A percentile compares a stretch with the other conserved stretches of the same genome.
Conservation (phyloP, 2,888 invertebrate species). For the Stegana nigrithorax region DNA sequence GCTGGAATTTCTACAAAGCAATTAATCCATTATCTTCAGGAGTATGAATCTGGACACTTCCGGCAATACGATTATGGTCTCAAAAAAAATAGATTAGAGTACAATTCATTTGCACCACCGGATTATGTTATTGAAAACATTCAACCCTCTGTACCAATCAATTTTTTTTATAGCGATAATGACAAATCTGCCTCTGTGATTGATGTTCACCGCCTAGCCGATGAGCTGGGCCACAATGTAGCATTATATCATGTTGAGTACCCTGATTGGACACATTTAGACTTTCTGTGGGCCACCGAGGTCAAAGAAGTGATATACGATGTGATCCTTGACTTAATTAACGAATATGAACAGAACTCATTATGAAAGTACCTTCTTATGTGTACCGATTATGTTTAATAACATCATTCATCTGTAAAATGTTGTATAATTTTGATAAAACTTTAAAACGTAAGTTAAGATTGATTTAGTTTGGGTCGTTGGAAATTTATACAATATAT, state of each 20-base stretch:
- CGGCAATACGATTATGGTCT: slow-evolving; percentile 37
- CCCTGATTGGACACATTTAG: slow-evolving; percentile 42
- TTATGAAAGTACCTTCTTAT: too few relatives aligned
- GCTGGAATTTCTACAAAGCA: slow-evolving; percentile 42
- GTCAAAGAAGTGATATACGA: slow-evolving; percentile 35
- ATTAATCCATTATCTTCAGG: slow-evolving; percentile 44
- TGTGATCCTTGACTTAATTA: not conserved
- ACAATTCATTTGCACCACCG: slow-evolving; percentile 30
- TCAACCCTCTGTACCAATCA: slow-evolving; percentile 20
- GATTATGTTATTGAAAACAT: slow-evolving; percentile 23
- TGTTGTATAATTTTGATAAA: too few relatives aligned
- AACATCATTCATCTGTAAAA: too few relatives aligned
- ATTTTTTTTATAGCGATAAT: slow-evolving; percentile 40
- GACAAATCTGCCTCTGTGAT: slow-evolving; percentile 29
- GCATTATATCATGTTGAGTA: slow-evolving; percentile 30
- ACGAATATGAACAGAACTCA: not conserved
- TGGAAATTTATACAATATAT: too few relatives aligned
- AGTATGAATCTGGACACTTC: slow-evolving; percentile 33
- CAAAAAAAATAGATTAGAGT: slow-evolving; percentile 27
- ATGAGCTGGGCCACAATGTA: slow-evolving; percentile 23
- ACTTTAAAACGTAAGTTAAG: too few relatives aligned
- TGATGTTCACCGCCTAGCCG: slow-evolving; percentile 34
- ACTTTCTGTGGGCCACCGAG: slow-evolving; percentile 38
- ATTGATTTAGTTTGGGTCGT: too few relatives aligned
- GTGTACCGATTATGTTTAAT: too few relatives aligned